Evolutionary conservation across 2,113 vertebrate genomes (phyloP), one percentile per base, ranked within the genome.

Genomic region (Chloroceryle aenea): DNA sequence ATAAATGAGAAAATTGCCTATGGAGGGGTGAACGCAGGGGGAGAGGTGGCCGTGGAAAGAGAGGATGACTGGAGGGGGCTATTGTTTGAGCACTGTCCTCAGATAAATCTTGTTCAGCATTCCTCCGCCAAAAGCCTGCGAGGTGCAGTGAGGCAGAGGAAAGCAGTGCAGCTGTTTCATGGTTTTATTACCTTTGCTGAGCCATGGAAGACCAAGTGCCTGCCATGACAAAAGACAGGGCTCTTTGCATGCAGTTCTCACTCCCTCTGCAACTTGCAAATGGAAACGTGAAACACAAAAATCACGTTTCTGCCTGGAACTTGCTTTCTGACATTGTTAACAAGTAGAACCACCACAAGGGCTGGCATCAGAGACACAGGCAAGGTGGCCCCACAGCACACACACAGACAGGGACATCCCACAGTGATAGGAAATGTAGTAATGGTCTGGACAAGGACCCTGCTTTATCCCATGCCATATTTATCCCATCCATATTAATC

Each of bases 1-100:
- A 84, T 92, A 95, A 90, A 69, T 81, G 82, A 88, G 90, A 96
- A 93, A 93, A 93, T 71, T 88, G 75, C 75, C 52, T 81, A 15
- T 30, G 53, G 91, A 85, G 69, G 83, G 29, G 40, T 43, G 55
- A 36, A 80, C 2, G 7, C 2, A 4, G 40, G 11, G 38, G 52
- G 18, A 81, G 23, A 78, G 32, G 50, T 0, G 0, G 32, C 25
- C 3, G 1, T 69, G 68, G n/a, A 58, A 85, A 55, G 64, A 86
- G 40, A 96, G 43, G 29, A 58, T 58, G 79, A 45, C 5, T 14
- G 43, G 58, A 25, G 26, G 19, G 52, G 36, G 9, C 23, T 67
- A 40, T n/a, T 66, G 26, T 73, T 78, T 17, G 3, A 86, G 42
- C 7, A 34, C 23, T 61, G 61, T 27, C 59, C 42, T 67, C 61